Percentiles rank a stretch among this genome's conserved stretches.
Evolutionary conservation across 2,113 vertebrate genomes (phyloP).

Genomic region (Thunnus thynnus): DNA sequence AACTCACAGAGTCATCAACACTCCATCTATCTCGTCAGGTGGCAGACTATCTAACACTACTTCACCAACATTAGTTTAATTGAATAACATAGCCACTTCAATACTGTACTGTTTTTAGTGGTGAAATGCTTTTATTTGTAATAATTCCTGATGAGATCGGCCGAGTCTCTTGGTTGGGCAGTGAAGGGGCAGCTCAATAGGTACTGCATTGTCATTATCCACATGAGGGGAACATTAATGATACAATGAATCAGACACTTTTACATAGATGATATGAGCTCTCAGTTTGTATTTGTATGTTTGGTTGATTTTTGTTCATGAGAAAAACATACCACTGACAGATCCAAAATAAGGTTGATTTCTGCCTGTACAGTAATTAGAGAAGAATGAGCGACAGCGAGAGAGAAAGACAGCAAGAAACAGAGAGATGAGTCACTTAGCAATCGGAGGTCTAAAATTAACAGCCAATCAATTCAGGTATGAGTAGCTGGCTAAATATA

Average conservation of each 20-base stretch:
- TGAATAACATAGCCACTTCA: constrained; percentile 39
- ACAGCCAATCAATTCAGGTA: constrained; percentile 71
- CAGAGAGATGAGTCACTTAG: constrained; percentile 48
- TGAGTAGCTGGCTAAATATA: constrained; percentile 55
- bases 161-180: background rate
- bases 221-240: constrained; percentile 22
- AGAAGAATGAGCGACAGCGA: constrained; percentile 20
- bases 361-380: constrained; percentile 13
- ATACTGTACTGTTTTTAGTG: background rate
- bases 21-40: constrained; percentile 3
- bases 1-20: constrained; percentile 2
- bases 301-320: constrained; percentile 12
- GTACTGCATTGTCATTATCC: constrained; percentile 35
- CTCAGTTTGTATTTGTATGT: constrained; percentile 18
- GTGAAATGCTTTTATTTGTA: constrained; percentile 34
- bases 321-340: background rate
- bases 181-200: constrained; percentile 33
- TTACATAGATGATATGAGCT: background rate
- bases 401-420: background rate
- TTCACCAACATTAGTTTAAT: constrained; percentile 36
- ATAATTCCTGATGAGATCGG: constrained; percentile 8
- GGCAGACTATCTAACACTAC: constrained; percentile 4
- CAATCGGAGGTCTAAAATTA: constrained; percentile 71
- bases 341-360: constrained; percentile 7
- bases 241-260: constrained; percentile 21